Evolutionary conservation across 2,888 invertebrate species (phyloP).

Genomic region (Clanis bilineata): DNA sequence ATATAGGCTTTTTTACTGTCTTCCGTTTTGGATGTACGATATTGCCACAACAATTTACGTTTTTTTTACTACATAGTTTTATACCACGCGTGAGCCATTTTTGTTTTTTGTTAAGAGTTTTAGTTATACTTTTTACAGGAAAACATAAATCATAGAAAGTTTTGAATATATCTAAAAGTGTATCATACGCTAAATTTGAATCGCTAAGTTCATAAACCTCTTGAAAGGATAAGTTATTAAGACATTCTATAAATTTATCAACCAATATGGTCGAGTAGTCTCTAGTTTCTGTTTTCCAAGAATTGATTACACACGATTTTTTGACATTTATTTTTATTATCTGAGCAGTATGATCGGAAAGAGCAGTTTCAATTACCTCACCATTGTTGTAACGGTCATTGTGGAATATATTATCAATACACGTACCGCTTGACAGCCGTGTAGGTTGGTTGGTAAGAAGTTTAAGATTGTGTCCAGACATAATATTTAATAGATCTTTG

Average conservation of each 20-base stretch:
- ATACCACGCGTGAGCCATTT: slow-evolving; percentile 4
- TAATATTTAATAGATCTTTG: not conserved
- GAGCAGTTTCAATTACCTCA: slow-evolving; percentile 17
- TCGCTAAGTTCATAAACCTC: not conserved
- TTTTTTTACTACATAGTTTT: slow-evolving; percentile 10
- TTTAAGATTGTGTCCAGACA: not conserved
- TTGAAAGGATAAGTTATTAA: not conserved
- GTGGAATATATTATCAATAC: slow-evolving; percentile 19
- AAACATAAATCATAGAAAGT: slow-evolving; percentile 12
- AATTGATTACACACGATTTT: slow-evolving; percentile 9
- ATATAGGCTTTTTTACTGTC: no score
- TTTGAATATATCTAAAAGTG: not conserved
- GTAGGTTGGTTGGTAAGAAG: not conserved
- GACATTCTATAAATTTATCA: not conserved
- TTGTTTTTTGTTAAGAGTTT: no score
- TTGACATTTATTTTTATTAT: slow-evolving; percentile 13
- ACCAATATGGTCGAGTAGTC: not conserved
- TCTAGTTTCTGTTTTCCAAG: slow-evolving; percentile 9
- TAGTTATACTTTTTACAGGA: slow-evolving; percentile 5
- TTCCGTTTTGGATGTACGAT: not conserved
- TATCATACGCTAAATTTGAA: not conserved
- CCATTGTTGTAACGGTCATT: slow-evolving; percentile 16
- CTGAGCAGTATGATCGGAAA: slow-evolving; percentile 18
- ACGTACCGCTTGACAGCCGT: slow-evolving; percentile 12
- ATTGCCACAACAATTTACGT: not conserved